Evolutionary conservation across 2,888 invertebrate species (phyloP).

Genomic region (Villa cingulata): DNA sequence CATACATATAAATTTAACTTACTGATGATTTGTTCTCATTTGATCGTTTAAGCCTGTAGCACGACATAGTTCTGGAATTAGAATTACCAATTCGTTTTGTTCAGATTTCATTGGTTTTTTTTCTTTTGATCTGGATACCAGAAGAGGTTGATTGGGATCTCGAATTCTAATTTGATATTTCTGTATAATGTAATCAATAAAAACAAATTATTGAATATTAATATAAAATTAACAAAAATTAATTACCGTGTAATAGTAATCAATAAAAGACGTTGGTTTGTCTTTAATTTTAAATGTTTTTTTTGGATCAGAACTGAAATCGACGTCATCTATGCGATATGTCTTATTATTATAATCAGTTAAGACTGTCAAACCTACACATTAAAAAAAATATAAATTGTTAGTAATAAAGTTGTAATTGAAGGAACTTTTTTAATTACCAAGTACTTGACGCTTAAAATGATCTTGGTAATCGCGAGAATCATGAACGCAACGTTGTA

Average conservation of each 20-base stretch:
- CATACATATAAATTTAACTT: no score
- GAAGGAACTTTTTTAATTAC: constrained; percentile 21
- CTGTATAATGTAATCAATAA: constrained; percentile 35
- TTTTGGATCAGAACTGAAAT: constrained; percentile 46
- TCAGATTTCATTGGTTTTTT: constrained; percentile 38
- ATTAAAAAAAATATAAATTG: constrained; percentile 13
- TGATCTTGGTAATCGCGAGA: constrained; percentile 41
- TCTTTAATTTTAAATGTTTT: constrained; percentile 49
- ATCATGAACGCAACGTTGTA: constrained; percentile 40
- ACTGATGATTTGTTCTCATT: constrained; percentile 48
- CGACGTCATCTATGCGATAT: constrained; percentile 56
- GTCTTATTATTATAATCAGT: constrained; percentile 61
- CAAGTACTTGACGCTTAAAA: constrained; percentile 42
- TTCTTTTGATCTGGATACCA: constrained; percentile 55
- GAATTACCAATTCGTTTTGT: constrained; percentile 46
- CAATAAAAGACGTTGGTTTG: constrained; percentile 44
- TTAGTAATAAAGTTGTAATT: no score
- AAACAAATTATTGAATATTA: neutral
- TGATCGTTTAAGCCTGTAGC: constrained; percentile 67
- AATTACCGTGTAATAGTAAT: constrained; percentile 50
- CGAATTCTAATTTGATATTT: constrained; percentile 55
- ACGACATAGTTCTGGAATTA: constrained; percentile 76
- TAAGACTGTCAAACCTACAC: constrained; percentile 44
- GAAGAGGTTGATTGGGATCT: constrained; percentile 58
- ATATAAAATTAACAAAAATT: neutral